Percentiles rank a stretch among this genome's conserved stretches.
Conservation (phyloP, 1,140 invertebrate species). For the Paralvinella palmiformis region DNA sequence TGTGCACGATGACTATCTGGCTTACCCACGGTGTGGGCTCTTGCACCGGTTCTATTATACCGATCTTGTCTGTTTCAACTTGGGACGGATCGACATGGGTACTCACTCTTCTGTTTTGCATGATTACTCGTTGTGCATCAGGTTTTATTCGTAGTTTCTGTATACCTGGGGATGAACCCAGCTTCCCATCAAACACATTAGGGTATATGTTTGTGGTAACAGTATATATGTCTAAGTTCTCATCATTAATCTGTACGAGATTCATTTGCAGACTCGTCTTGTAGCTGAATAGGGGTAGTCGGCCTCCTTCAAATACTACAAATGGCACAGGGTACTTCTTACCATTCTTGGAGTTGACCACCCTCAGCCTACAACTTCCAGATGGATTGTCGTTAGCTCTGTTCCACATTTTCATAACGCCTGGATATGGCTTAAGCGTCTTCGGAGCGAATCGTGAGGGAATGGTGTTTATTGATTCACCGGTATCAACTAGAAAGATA, state of each 20-base stretch:
- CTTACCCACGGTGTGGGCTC: conserved; percentile 9
- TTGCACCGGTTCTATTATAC: background rate
- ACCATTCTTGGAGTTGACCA: background rate
- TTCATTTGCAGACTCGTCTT: background rate
- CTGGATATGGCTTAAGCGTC: background rate
- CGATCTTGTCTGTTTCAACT: background rate
- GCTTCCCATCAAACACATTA: background rate
- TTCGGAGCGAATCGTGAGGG: background rate
- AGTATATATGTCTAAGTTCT: background rate
- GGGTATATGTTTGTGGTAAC: background rate
- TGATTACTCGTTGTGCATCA: background rate
- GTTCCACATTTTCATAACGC: background rate
- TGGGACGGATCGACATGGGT: background rate
- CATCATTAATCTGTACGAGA: background rate
- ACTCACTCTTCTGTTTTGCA: background rate
- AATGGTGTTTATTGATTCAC: background rate
- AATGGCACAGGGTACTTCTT: background rate
- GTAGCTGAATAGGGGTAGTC: background rate
- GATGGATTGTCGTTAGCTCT: background rate
- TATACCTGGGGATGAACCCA: background rate
- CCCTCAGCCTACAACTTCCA: background rate
- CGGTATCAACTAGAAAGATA: background rate
- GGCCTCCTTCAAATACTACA: background rate
- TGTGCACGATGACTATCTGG: background rate
- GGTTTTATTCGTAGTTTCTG: background rate